phyloP scores from a whole-genome alignment of 2,797 vertebrate genomes.

The Threskiornis aethiopicus region DNA sequence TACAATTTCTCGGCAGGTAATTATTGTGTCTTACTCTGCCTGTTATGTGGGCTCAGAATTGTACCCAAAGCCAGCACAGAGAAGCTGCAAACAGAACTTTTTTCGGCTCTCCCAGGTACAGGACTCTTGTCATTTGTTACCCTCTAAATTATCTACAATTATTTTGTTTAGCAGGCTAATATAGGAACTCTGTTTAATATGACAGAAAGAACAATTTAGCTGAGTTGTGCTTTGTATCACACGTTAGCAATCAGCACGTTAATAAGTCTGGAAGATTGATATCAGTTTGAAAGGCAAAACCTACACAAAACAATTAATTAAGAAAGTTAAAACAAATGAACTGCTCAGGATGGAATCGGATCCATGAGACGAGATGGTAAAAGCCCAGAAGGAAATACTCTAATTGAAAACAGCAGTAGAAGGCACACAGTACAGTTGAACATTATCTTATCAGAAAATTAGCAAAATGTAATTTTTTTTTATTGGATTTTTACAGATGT shows the following conservation, averaged over 20 bases:
- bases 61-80: neutral
- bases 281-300: constrained; percentile 78
- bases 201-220: constrained; percentile 66
- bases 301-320: constrained; percentile 83
- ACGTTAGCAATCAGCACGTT: constrained; percentile 68
- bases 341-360: constrained; percentile 69
- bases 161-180: constrained; percentile 59
- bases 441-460: constrained; percentile 85
- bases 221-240: constrained; percentile 49
- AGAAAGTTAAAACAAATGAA: constrained; percentile 81
- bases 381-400: constrained; percentile 75
- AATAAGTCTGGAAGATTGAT: constrained; percentile 77
- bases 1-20: neutral
- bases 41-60: neutral
- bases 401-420: constrained; percentile 79
- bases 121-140: constrained; percentile 58
- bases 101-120: constrained; percentile 11
- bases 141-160: constrained; percentile 65
- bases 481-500: constrained; percentile 81
- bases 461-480: constrained; percentile 83
- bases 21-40: constrained; percentile 6
- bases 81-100: neutral
- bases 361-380: constrained; percentile 71
- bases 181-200: constrained; percentile 53
- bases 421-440: constrained; percentile 72